These are phyloP conservation scores for Odiellus spinosus DNA, from an alignment of 2,888 invertebrate genomes.

Conservation along the genomic window DNA sequence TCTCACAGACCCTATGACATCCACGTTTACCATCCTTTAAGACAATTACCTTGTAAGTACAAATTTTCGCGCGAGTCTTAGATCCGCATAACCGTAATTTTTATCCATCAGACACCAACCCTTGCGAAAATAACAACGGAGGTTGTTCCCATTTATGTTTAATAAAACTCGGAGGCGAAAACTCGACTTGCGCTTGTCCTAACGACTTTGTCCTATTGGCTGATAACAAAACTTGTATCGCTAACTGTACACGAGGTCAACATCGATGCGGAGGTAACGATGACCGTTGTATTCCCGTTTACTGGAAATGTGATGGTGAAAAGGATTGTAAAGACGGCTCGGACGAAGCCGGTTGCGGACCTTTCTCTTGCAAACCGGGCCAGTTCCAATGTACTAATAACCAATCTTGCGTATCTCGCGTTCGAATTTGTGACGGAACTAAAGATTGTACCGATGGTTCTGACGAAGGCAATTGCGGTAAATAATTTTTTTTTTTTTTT, in stretches of 20 bases:
- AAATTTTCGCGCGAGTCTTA: not conserved
- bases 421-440: slow-evolving; percentile 76
- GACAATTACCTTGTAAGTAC: slow-evolving; percentile 50
- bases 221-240: slow-evolving; percentile 72
- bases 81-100: not conserved
- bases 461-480: slow-evolving; percentile 60
- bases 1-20: slow-evolving; percentile 91
- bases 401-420: slow-evolving; percentile 77
- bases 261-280: slow-evolving; percentile 51
- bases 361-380: slow-evolving; percentile 65
- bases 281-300: slow-evolving; percentile 57
- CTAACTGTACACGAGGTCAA: slow-evolving; percentile 84
- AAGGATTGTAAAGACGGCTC: slow-evolving; percentile 65
- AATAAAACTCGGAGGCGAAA: slow-evolving; percentile 52
- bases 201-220: slow-evolving; percentile 70
- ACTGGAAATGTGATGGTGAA: slow-evolving; percentile 47
- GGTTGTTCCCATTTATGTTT: slow-evolving; percentile 92
- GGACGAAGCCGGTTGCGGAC: slow-evolving; percentile 62
- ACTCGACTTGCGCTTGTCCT: slow-evolving; percentile 79
- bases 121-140: slow-evolving; percentile 81
- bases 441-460: slow-evolving; percentile 84
- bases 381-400: slow-evolving; percentile 63
- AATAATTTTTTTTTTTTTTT: slow-evolving; percentile 14
- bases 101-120: slow-evolving; percentile 45
- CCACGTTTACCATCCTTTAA: slow-evolving; percentile 73